A percentile compares a stretch with the other conserved stretches of the same genome.
Conservation (phyloP, 1,140 invertebrate species). For the Cyclina sinensis region DNA sequence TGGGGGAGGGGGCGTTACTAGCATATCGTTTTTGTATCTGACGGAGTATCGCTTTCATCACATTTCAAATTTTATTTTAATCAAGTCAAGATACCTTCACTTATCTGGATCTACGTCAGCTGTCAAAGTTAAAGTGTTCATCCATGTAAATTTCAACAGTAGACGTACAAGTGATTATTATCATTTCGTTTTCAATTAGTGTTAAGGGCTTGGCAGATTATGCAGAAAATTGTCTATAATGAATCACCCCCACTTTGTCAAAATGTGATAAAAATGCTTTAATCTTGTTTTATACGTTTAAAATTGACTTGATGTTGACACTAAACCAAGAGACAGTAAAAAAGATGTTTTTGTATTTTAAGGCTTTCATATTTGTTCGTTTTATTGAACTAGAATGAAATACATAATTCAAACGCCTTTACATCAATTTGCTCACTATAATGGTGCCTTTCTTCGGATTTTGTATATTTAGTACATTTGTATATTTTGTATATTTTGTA, state of each 20-base stretch:
- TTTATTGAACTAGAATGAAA: neutral
- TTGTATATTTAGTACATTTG: conserved; percentile 40
- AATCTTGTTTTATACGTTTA: conserved; percentile 29
- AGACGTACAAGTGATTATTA: neutral
- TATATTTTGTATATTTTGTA: conserved; percentile 38
- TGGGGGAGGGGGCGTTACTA: conserved; percentile 6
- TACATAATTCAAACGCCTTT: neutral
- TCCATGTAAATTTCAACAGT: conserved; percentile 13
- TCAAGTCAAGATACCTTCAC: neutral
- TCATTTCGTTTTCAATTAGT: conserved; percentile 36
- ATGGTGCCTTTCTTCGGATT: conserved; percentile 15
- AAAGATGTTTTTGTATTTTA: neutral
- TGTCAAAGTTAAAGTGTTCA: conserved; percentile 20
- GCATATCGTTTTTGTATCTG: neutral
- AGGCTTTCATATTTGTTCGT: neutral
- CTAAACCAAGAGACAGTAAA: neutral
- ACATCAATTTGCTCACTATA: conserved; percentile 22
- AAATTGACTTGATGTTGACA: neutral
- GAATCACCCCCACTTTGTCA: neutral
- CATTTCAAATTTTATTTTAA: conserved; percentile 32
- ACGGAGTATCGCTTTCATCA: conserved; percentile 9
- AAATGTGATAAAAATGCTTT: neutral
- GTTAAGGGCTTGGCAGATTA: conserved; percentile 27
- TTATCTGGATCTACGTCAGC: conserved; percentile 23
- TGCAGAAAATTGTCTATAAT: conserved; percentile 38